Percentiles rank a stretch among this genome's conserved stretches.
Evolutionary conservation across 2,797 vertebrate species (phyloP).

Genomic region (Galaxias olidus): DNA sequence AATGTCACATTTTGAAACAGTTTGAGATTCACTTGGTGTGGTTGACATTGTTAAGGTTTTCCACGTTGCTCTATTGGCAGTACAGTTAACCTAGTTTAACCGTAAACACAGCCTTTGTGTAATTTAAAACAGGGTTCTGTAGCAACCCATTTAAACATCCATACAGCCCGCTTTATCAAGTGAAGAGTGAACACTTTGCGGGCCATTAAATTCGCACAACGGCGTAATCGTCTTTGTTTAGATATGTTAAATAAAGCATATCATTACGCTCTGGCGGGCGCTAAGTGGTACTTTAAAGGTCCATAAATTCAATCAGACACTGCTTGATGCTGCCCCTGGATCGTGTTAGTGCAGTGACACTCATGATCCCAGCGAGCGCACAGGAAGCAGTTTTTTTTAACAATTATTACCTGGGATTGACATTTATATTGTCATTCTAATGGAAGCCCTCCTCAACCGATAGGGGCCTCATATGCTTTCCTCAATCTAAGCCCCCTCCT

Average conservation of each 20-base stretch:
- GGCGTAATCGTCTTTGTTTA: slow-evolving; percentile 76
- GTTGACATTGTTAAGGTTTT: background rate
- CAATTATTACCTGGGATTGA: slow-evolving; percentile 82
- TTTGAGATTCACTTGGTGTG: background rate
- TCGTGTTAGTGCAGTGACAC: slow-evolving; percentile 64
- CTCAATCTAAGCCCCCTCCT: slow-evolving; percentile 70
- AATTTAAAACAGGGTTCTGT: slow-evolving; percentile 21
- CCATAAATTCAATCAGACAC: slow-evolving; percentile 84
- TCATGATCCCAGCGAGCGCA: slow-evolving; percentile 44
- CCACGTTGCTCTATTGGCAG: background rate
- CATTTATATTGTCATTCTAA: slow-evolving; percentile 88
- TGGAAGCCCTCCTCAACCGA: slow-evolving; percentile 65
- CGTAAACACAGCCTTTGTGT: slow-evolving; percentile 36
- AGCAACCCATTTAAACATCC: slow-evolving; percentile 35
- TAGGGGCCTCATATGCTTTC: slow-evolving; percentile 84
- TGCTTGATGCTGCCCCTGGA: slow-evolving; percentile 71
- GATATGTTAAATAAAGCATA: slow-evolving; percentile 80
- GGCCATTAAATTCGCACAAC: slow-evolving; percentile 71
- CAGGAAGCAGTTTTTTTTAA: slow-evolving; percentile 70
- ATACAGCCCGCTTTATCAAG: slow-evolving; percentile 61
- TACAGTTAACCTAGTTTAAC: slow-evolving; percentile 11
- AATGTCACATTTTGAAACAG: no score
- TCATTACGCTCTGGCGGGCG: slow-evolving; percentile 73
- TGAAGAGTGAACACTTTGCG: slow-evolving; percentile 62
- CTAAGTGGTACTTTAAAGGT: slow-evolving; percentile 81